These are phyloP conservation scores for Caranx ignobilis DNA, from an alignment of 2,113 vertebrate genomes.

Conservation along the genomic window DNA sequence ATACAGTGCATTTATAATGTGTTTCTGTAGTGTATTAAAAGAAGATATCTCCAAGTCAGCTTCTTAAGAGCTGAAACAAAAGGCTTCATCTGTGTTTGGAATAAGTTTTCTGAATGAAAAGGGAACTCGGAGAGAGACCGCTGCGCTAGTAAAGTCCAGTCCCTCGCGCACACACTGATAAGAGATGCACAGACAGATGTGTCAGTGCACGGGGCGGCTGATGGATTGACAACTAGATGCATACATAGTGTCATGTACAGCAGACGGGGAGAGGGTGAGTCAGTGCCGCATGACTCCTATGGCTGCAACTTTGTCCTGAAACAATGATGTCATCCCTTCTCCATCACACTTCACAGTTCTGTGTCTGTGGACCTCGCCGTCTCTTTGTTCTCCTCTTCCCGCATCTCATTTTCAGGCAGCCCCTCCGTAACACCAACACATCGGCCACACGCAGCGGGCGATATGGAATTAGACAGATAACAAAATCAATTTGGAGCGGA, in stretches of 20 bases:
- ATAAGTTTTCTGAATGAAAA: not conserved
- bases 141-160: not conserved
- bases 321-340: conserved; percentile 80
- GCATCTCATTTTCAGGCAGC: conserved; percentile 63
- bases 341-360: conserved; percentile 62
- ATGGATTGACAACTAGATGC: conserved; percentile 2
- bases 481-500: conserved; percentile 69
- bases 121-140: not conserved
- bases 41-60: not conserved
- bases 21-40: not conserved
- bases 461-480: conserved; percentile 68
- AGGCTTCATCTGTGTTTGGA: not conserved
- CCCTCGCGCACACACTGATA: not conserved
- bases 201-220: not conserved
- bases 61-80: not conserved
- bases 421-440: conserved; percentile 39
- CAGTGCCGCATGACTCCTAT: conserved; percentile 51
- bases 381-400: conserved; percentile 68
- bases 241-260: not conserved
- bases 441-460: conserved; percentile 43
- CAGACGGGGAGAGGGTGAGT: conserved; percentile 23
- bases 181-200: not conserved
- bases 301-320: conserved; percentile 76
- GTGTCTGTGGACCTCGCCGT: conserved; percentile 57
- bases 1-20: too few species aligned